A percentile compares a stretch with the other conserved stretches of the same genome.
These are phyloP conservation scores for Diuraphis noxia DNA, from an alignment of 1,140 invertebrate genomes.

Conservation along the genomic window DNA sequence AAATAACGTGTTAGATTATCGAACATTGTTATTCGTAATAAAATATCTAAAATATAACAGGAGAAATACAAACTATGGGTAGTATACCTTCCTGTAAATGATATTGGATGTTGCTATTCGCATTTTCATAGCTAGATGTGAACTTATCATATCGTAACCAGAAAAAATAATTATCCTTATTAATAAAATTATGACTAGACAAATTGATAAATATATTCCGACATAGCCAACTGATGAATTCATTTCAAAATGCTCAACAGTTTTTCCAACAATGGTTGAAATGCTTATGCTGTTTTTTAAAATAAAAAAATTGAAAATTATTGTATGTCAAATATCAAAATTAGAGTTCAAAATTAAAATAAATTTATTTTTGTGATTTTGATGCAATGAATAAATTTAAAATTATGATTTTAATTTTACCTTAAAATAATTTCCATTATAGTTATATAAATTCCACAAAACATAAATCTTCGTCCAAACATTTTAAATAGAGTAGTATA, in stretches of 20 bases:
- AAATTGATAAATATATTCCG: background rate
- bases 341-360: no score
- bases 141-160: background rate
- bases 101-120: background rate
- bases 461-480: background rate
- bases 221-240: background rate
- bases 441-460: background rate
- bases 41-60: no score
- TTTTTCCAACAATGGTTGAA: background rate
- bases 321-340: no score
- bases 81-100: background rate
- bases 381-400: no score
- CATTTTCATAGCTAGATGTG: background rate
- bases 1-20: background rate
- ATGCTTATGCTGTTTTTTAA: background rate
- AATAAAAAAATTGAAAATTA: background rate
- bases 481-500: background rate
- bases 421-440: background rate
- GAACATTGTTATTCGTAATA: no score
- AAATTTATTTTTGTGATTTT: no score
- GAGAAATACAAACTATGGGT: no score
- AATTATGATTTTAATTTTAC: background rate
- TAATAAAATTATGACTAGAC: background rate
- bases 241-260: background rate
- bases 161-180: background rate